phyloP scores from a whole-genome alignment of 2,888 invertebrate genomes.

The Exocentrus adspersus region DNA sequence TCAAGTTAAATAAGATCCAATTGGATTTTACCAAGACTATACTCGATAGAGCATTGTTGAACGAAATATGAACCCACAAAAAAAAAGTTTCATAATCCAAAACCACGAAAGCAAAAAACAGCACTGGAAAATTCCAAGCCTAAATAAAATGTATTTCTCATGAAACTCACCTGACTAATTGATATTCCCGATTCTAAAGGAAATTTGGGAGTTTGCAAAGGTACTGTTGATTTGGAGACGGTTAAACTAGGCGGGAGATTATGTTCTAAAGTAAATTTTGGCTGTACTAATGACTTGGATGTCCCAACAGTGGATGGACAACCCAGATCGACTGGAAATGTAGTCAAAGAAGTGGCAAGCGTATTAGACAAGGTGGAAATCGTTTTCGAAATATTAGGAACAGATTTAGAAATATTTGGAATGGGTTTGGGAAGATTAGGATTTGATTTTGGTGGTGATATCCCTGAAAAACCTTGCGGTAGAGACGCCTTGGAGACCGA shows the following conservation, averaged over 20 bases:
- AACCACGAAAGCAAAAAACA: constrained; percentile 5
- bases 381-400: neutral
- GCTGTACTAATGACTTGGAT: constrained; percentile 6
- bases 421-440: constrained; percentile 17
- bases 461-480: constrained; percentile 6
- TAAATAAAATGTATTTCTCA: constrained; percentile 7
- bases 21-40: no score
- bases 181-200: constrained; percentile 58
- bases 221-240: constrained; percentile 40
- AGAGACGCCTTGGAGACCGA: constrained; percentile 64
- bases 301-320: neutral
- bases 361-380: neutral
- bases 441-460: constrained; percentile 18
- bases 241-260: constrained; percentile 47
- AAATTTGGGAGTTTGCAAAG: constrained; percentile 50
- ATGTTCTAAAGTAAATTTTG: constrained; percentile 23
- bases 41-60: no score
- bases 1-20: no score
- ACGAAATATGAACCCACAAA: no score
- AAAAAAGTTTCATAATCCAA: no score
- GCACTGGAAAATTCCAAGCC: constrained; percentile 29
- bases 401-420: constrained; percentile 5
- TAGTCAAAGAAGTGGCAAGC: constrained; percentile 8
- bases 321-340: constrained; percentile 29
- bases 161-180: constrained; percentile 58